A percentile compares a stretch with the other conserved stretches of the same genome.
Conservation (phyloP, 1,140 invertebrate species). For the Calliphora vicina region DNA sequence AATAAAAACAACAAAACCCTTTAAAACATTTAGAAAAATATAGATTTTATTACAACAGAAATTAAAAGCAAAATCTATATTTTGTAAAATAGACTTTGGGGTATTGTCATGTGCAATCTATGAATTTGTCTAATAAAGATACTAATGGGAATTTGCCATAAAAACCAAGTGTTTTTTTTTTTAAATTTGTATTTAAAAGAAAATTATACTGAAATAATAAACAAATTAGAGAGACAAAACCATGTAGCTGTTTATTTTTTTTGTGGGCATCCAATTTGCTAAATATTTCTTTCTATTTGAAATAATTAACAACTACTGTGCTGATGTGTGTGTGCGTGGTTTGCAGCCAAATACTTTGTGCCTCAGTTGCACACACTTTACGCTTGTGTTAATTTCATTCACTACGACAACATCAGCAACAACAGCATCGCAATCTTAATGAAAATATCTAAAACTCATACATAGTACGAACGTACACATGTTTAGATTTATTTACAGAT, state of each 20-base stretch:
- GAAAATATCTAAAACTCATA: neutral
- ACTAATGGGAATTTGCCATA: neutral
- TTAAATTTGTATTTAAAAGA: neutral
- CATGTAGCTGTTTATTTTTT: neutral
- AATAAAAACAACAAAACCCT: neutral
- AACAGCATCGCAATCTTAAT: neutral
- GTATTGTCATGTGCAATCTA: neutral
- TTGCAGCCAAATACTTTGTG: neutral
- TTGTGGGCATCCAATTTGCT: neutral
- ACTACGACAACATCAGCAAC: neutral
- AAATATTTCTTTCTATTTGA: neutral
- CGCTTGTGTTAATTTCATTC: neutral
- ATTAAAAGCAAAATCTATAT: neutral
- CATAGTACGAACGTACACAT: neutral
- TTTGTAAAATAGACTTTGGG: neutral
- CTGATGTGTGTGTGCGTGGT: neutral
- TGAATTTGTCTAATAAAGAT: neutral
- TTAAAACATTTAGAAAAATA: neutral
- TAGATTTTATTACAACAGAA: neutral
- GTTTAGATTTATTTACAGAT: neutral
- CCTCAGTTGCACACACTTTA: neutral
- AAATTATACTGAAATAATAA: no score
- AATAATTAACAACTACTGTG: neutral
- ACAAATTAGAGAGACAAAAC: neutral
- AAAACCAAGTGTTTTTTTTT: neutral